Evolutionary conservation across 2,797 vertebrate genomes (phyloP), one percentile per base, ranked within the genome.

Genomic region (Ibycter americanus): DNA sequence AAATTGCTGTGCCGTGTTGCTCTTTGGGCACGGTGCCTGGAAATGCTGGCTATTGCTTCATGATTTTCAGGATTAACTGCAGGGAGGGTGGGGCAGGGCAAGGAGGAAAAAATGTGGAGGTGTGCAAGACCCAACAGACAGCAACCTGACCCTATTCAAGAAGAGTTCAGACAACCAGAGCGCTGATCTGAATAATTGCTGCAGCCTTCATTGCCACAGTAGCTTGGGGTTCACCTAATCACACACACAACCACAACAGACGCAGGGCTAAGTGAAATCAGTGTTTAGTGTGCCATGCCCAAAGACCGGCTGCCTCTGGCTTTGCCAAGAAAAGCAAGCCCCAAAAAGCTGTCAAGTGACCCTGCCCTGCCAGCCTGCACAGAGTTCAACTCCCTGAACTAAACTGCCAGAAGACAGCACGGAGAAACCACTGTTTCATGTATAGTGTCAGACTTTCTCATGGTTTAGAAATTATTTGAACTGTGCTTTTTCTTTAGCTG

Each of bases 21-120:
- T 83, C 68, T 83, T 49, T 23, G 90, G 95, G 93, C 93, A 90
- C 4, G 0, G 3, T 92, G 96, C 89, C 82, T 87, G 79, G 68
- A 55, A 93, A 78, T 44, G 55, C 38, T 83, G 76, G 65, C 61
- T 78, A 44, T 32, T 66, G 84, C 84, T 83, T 65, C 72, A 54
- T 0, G 4, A 34, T 31, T 66, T 87, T 89, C 89, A 83, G 84
- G 79, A 49, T 1, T 44, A 78, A 89, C 86, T 85, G 47, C 19
- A n/a, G 65, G 16, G 9, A 90, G 54, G 89, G 79, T 73, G 89
- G 67, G 31, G 82, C 52, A 81, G 54, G 62, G 29, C 42, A 76
- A 65, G 47, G 32, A 91, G 72, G 20, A 34, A 58, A 71, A 65
- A 44, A n/a, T 1, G 36, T 15, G 40, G 32, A 78, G 72, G 47